Evolutionary conservation across 2,113 vertebrate genomes (phyloP).

Genomic region (Corydoras maculifer): DNA sequence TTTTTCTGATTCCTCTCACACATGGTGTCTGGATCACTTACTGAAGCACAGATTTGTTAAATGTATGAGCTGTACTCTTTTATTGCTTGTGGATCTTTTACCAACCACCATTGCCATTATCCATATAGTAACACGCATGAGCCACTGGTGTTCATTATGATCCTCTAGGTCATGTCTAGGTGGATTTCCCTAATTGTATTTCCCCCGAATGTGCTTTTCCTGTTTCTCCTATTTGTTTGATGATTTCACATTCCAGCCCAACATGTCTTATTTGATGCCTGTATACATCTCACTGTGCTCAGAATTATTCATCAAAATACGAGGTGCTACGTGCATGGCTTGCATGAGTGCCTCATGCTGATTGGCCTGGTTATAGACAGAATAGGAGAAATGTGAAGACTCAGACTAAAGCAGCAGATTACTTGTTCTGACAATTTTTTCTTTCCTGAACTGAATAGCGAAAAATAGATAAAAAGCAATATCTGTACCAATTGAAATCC

Average conservation of each 20-base stretch:
- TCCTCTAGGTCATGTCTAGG: conserved; percentile 34
- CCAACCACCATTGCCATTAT: conserved; percentile 19
- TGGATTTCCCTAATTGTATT: conserved; percentile 33
- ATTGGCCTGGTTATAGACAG: conserved; percentile 20
- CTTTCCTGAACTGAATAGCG: neutral
- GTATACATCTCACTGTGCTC: conserved; percentile 29
- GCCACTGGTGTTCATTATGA: conserved; percentile 30
- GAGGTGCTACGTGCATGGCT: conserved; percentile 31
- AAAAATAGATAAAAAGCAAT: too few species aligned
- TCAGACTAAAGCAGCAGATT: neutral
- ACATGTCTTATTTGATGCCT: conserved; percentile 28
- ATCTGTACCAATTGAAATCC: too few species aligned
- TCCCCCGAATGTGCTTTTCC: conserved; percentile 10
- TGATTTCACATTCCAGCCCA: conserved; percentile 18
- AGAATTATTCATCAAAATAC: conserved; percentile 45
- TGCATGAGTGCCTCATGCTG: conserved; percentile 21
- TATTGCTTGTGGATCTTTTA: conserved; percentile 9
- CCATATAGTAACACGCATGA: neutral
- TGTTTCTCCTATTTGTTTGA: conserved; percentile 29
- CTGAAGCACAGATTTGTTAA: conserved; percentile 12
- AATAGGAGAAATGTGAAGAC: conserved; percentile 1
- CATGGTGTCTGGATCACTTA: neutral
- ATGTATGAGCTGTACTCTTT: conserved; percentile 11
- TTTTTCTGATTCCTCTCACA: conserved; percentile 12
- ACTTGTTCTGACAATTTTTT: neutral